Evolutionary conservation across 2,113 vertebrate genomes (phyloP).

Genomic region (Seriola rivoliana): DNA sequence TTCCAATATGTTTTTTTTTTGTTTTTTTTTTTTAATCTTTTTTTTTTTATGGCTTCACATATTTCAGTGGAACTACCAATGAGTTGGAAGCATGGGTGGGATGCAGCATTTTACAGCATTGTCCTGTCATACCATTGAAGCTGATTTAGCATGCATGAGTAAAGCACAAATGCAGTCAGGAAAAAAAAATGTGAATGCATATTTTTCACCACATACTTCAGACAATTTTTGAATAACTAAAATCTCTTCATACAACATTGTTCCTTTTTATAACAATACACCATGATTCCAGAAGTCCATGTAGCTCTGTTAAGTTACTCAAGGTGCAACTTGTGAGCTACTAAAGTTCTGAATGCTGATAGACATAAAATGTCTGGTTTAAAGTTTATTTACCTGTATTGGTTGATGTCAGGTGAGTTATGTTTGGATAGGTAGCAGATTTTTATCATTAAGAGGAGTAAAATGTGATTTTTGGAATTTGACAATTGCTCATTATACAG

Average conservation of each 20-base stretch:
- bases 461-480: constrained; percentile 21
- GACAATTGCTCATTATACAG: not conserved
- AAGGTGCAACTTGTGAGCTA: not conserved
- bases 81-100: not conserved
- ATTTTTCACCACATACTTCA: not conserved
- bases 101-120: not conserved
- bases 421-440: not conserved
- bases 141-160: no score
- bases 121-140: not conserved
- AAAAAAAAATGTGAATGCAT: not conserved
- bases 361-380: not conserved
- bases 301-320: not conserved
- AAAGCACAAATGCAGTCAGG: no score
- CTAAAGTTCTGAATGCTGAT: not conserved
- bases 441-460: not conserved
- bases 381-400: not conserved
- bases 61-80: not conserved
- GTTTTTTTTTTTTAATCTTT: not conserved
- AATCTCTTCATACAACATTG: not conserved
- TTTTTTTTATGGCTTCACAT: constrained; percentile 3
- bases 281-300: not conserved
- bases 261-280: not conserved
- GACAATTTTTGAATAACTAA: not conserved
- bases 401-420: not conserved
- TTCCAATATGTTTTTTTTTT: not conserved